Percentiles rank a stretch among this genome's conserved stretches.
These are phyloP conservation scores for Chelonoidis abingdonii DNA, from an alignment of 2,113 vertebrate species.

Conservation along the genomic window DNA sequence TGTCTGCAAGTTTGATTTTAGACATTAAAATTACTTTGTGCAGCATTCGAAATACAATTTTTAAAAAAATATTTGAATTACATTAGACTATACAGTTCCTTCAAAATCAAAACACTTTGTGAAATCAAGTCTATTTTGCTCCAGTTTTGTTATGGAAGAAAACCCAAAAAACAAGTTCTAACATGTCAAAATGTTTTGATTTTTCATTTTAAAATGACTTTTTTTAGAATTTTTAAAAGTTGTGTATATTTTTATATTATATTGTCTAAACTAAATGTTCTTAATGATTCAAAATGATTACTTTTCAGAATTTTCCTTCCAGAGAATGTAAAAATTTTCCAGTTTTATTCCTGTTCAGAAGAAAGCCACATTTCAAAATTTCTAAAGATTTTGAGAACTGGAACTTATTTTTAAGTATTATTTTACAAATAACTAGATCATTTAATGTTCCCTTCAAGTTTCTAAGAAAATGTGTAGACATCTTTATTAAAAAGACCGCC, in stretches of 20 bases:
- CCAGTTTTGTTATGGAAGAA: not conserved
- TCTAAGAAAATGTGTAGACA: not conserved
- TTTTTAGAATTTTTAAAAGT: not conserved
- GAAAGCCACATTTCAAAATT: not conserved
- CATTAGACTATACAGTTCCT: not conserved
- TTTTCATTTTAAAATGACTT: not conserved
- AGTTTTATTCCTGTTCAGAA: not conserved
- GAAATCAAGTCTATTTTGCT: not conserved
- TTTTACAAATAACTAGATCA: not conserved
- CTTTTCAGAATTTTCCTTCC: not conserved
- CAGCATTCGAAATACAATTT: not conserved
- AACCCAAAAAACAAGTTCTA: not conserved
- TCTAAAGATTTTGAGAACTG: no score
- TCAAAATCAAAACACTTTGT: not conserved
- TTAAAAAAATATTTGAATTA: not conserved
- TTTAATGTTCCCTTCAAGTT: not conserved
- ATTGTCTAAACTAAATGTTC: not conserved
- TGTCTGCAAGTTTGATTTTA: not conserved
- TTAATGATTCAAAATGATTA: not conserved
- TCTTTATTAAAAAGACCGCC: not conserved
- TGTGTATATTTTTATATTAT: no score
- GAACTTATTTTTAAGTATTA: not conserved
- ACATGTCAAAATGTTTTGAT: not conserved
- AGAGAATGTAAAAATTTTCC: not conserved
- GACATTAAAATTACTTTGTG: not conserved